Evolutionary conservation across 2,888 invertebrate genomes (phyloP).

Genomic region (Aphidoletes aphidimyza): DNA sequence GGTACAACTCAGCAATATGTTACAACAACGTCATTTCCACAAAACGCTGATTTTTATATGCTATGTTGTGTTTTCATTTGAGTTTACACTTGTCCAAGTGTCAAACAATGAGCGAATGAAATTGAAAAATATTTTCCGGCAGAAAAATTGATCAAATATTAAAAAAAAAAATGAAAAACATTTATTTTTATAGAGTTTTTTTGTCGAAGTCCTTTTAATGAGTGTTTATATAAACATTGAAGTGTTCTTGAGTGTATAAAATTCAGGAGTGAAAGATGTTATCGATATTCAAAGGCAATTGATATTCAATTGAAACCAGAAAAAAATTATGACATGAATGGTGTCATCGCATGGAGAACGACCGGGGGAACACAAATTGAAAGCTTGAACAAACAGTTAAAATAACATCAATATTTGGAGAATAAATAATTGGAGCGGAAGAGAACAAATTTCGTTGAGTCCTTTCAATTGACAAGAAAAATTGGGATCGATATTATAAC

Average conservation of each 20-base stretch:
- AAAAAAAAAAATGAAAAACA: no score
- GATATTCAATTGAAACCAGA: neutral
- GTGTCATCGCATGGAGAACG: neutral
- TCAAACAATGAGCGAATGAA: constrained; percentile 27
- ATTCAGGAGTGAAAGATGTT: neutral
- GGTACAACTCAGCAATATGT: neutral
- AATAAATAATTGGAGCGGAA: neutral
- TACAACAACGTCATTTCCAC: neutral
- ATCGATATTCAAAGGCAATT: constrained; percentile 9
- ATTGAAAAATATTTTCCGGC: constrained; percentile 13
- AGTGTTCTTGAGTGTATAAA: neutral
- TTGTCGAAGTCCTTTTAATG: no score
- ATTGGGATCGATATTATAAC: neutral
- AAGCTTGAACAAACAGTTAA: neutral
- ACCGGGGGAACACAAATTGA: neutral
- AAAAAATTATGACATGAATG: neutral
- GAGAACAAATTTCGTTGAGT: constrained; percentile 16
- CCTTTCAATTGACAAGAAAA: neutral
- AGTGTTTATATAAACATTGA: neutral
- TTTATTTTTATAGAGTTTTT: no score
- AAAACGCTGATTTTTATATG: neutral
- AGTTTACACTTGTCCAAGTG: constrained; percentile 19
- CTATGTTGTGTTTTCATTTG: neutral
- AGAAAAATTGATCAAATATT: neutral
- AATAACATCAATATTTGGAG: no score